Evolutionary conservation across 2,113 vertebrate species (phyloP).

Genomic region (Rafetus swinhoei): DNA sequence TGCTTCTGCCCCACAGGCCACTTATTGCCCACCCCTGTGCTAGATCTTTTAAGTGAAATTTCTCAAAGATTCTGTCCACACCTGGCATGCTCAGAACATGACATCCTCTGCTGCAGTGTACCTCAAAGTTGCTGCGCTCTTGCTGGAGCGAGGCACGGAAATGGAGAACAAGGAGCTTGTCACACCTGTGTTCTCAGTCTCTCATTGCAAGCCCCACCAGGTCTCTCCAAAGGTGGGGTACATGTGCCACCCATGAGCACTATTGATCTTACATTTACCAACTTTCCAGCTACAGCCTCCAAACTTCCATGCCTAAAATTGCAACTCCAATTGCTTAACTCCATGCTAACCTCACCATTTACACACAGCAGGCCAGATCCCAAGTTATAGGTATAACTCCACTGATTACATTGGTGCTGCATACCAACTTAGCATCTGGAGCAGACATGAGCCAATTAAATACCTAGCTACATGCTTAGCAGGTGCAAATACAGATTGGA

Average conservation of each 20-base stretch:
- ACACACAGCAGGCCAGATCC: background rate
- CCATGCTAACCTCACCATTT: background rate
- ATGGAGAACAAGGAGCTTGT: background rate
- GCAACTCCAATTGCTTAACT: background rate
- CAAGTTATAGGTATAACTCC: background rate
- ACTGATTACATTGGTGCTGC: rapidly evolving
- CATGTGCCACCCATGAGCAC: background rate
- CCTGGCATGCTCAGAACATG: no score
- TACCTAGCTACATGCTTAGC: rapidly evolving
- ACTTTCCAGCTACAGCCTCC: background rate
- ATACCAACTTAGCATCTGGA: background rate
- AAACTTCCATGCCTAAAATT: background rate
- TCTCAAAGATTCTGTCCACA: no score
- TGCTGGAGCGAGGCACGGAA: background rate
- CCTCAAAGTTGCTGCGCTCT: background rate
- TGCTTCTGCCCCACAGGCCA: no score
- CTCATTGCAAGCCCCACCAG: background rate
- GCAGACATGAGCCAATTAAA: background rate
- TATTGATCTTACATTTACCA: background rate
- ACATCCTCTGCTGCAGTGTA: no score
- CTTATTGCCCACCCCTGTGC: no score
- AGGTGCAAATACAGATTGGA: background rate
- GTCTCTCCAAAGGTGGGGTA: no score
- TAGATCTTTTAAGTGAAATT: no score
- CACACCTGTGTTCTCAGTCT: background rate